Base-by-base conservation (phyloP, 1,140 invertebrate genomes). In the Zaprionus vittiger region DNA sequence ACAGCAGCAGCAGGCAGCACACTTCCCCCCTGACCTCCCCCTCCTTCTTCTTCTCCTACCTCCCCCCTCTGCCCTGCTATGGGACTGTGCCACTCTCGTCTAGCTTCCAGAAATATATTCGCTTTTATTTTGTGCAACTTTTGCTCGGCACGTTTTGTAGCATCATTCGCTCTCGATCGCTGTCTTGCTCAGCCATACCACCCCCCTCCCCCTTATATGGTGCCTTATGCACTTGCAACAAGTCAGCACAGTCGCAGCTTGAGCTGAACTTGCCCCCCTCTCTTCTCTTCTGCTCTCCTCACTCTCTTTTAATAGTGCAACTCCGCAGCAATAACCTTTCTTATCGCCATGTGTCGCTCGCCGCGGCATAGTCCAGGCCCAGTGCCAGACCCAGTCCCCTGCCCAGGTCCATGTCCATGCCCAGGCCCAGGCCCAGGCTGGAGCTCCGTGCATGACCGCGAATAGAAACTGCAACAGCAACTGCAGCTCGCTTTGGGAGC, bases 151-250 rank as follows among this genome's bases (percentile, higher is more conserved):
- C 74, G 74, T 73, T 77, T 73, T 38, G 61, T 72, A 37, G 73
- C 68, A 65, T 76, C 73, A 49, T 69, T 47, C 72, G 44, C 44
- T 56, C 49, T 49, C 28, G 22, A 37, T 47, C 47, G 17, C 47
- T 24, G 41, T 20, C 41, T 47, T 38, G 37, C 4, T 15, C 4
- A 12, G 38, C 38, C 38, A 15, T 1, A 1, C 0, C 15, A 2
- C 11, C 3, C 17, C 44, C 20, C 17, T 4, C 44, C 11, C 3
- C n/a, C 17, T 20, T 31, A 1, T n/a, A 7, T 0, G 41, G 57
- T 77, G 70, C 52, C 70, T 67, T 54, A 44, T 76, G 83, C 83
- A 89, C 80, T 89, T 87, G 79, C 79, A 83, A 83, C 77, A 76
- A 47, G 38, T n/a, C 44, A 63, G 26, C 34, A 62, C 26, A n/a